phyloP scores from a whole-genome alignment of 2,797 vertebrate species.

The Pseudomugil tenellus region DNA sequence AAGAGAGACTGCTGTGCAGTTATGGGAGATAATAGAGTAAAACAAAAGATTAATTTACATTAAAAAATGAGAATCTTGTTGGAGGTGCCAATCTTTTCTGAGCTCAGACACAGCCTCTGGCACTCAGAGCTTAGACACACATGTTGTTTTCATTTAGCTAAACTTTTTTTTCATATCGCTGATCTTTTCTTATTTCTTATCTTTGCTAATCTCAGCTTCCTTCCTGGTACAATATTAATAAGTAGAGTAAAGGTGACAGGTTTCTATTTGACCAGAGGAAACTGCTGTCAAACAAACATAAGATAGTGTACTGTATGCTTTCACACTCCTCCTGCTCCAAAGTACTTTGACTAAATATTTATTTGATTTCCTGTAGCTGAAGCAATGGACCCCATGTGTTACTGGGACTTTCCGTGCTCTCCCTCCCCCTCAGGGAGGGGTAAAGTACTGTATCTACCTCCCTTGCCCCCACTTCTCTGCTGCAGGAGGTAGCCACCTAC shows the following conservation, averaged over 20 bases:
- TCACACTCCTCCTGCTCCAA: constrained; percentile 24
- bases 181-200: constrained; percentile 8
- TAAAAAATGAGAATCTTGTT: constrained; percentile 31
- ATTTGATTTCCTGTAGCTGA: constrained; percentile 72
- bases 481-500: constrained; percentile 54
- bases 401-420: constrained; percentile 78
- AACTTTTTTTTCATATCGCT: neutral
- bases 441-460: constrained; percentile 57
- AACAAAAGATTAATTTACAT: constrained; percentile 43
- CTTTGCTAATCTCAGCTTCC: constrained; percentile 13
- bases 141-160: constrained; percentile 24
- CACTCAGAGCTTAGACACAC: constrained; percentile 18
- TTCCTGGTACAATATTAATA: constrained; percentile 16
- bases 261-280: constrained; percentile 25
- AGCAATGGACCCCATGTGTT: constrained; percentile 77
- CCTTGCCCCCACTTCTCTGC: constrained; percentile 49
- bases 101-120: constrained; percentile 25
- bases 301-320: constrained; percentile 28
- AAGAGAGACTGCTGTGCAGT: constrained; percentile 31
- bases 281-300: constrained; percentile 40
- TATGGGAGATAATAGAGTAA: constrained; percentile 32
- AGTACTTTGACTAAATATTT: constrained; percentile 65
- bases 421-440: constrained; percentile 43
- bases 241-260: constrained; percentile 48
- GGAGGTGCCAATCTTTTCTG: constrained; percentile 18